phyloP scores from a whole-genome alignment of 2,888 invertebrate species.

The Siphlonurus alternatus region DNA sequence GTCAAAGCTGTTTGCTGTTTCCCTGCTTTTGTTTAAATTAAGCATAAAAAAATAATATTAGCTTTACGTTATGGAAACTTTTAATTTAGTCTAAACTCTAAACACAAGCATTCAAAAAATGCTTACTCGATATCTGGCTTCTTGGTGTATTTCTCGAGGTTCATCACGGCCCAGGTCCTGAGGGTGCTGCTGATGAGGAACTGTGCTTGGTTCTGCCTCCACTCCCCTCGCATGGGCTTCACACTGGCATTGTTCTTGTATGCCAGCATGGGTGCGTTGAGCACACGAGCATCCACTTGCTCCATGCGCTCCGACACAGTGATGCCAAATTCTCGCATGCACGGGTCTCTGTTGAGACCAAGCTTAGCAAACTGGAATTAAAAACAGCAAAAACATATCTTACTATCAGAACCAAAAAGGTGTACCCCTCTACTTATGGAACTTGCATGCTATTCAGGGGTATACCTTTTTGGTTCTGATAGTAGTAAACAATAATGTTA shows the following conservation, averaged over 20 bases:
- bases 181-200: slow-evolving; percentile 19
- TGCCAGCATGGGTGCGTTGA: slow-evolving; percentile 55
- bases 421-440: too few species aligned
- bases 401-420: too few species aligned
- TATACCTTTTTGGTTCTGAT: too few species aligned
- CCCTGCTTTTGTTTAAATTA: too few species aligned
- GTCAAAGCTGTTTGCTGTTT: too few species aligned
- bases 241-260: slow-evolving; percentile 30
- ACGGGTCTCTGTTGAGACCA: slow-evolving; percentile 27
- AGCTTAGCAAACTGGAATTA: slow-evolving; percentile 20
- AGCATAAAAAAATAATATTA: too few species aligned
- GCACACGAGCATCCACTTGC: slow-evolving; percentile 56
- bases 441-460: too few species aligned
- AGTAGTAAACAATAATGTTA: too few species aligned
- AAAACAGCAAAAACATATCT: not conserved
- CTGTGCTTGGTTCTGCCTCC: slow-evolving; percentile 22
- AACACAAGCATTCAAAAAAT: too few species aligned
- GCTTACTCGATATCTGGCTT: too few species aligned
- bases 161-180: slow-evolving; percentile 31
- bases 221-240: slow-evolving; percentile 27
- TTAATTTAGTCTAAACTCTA: too few species aligned
- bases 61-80: too few species aligned
- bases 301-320: slow-evolving; percentile 56
- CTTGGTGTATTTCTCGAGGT: slow-evolving; percentile 22
- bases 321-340: slow-evolving; percentile 67